Conservation (phyloP, 2,888 invertebrate genomes). For the Sinopyrophorus schimmeli region DNA sequence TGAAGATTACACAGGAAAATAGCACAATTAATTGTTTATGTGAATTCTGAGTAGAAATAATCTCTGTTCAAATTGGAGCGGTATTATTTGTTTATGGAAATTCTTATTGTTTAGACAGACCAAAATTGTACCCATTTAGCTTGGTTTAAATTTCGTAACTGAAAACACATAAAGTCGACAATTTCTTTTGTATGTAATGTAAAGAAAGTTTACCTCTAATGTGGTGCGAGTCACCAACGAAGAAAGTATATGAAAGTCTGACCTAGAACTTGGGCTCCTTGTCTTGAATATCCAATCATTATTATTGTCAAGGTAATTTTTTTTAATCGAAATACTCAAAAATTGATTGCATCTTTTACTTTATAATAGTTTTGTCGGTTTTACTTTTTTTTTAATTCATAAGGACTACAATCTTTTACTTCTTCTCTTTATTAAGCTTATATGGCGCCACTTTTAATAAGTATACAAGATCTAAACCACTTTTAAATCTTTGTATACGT, state of each 20-base stretch:
- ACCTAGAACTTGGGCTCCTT: conserved; percentile 53
- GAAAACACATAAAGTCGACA: conserved; percentile 8
- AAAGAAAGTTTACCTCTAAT: conserved; percentile 26
- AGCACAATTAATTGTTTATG: no score
- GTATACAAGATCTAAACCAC: no score
- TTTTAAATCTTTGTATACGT: no score
- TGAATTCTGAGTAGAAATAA: no score
- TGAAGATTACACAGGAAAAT: no score
- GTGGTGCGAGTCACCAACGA: conserved; percentile 27
- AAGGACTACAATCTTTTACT: no score
- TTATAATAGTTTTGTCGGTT: conserved; percentile 20
- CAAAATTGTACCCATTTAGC: conserved; percentile 5
- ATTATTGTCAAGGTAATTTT: conserved; percentile 50
- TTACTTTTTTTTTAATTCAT: no score
- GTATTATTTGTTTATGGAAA: conserved; percentile 1
- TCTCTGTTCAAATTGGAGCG: no score
- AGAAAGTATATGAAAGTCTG: conserved; percentile 55
- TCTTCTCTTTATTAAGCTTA: no score
- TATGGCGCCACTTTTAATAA: no score
- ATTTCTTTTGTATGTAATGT: conserved; percentile 27
- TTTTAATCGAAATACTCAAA: conserved; percentile 30
- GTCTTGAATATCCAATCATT: conserved; percentile 47
- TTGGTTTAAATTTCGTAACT: conserved; percentile 17
- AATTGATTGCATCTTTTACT: conserved; percentile 23
- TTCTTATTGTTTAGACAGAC: conserved; percentile 3